phyloP scores from a whole-genome alignment of 2,797 vertebrate genomes.

The Ptychadena robeensis region DNA sequence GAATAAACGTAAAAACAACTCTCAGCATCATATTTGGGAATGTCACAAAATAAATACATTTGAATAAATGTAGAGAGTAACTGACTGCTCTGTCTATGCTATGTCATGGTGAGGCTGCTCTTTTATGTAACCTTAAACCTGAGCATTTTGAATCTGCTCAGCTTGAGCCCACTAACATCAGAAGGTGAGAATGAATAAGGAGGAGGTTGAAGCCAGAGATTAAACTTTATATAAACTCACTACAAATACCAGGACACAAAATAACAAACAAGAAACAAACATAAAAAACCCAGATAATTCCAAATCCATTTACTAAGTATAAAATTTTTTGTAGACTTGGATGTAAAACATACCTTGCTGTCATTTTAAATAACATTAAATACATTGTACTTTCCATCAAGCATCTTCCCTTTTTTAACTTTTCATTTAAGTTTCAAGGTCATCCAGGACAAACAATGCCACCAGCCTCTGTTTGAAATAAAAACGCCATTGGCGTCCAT shows the following conservation, averaged over 20 bases:
- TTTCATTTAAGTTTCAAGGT: constrained; percentile 96
- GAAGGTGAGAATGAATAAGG: neutral
- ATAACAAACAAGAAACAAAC: too few species aligned
- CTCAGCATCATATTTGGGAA: neutral
- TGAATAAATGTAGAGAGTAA: neutral
- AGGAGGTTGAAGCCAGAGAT: neutral
- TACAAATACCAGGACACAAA: too few species aligned
- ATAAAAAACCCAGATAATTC: too few species aligned
- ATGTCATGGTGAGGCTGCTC: neutral
- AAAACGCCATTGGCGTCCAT: constrained; percentile 86
- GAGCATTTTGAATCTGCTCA: neutral
- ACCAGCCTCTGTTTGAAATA: constrained; percentile 93
- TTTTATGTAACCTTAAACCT: neutral
- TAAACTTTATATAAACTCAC: neutral
- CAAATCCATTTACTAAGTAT: neutral
- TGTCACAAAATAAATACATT: too few species aligned
- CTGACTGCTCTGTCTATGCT: neutral
- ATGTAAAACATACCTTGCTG: neutral
- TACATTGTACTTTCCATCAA: constrained; percentile 67
- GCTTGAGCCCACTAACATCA: neutral
- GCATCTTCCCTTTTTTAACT: constrained; percentile 73
- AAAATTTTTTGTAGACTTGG: neutral
- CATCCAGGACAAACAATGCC: constrained; percentile 95
- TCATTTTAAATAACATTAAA: constrained; percentile 8
- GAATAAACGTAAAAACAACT: neutral